phyloP scores from a whole-genome alignment of 2,888 invertebrate species.

The Pollenia angustigena region DNA sequence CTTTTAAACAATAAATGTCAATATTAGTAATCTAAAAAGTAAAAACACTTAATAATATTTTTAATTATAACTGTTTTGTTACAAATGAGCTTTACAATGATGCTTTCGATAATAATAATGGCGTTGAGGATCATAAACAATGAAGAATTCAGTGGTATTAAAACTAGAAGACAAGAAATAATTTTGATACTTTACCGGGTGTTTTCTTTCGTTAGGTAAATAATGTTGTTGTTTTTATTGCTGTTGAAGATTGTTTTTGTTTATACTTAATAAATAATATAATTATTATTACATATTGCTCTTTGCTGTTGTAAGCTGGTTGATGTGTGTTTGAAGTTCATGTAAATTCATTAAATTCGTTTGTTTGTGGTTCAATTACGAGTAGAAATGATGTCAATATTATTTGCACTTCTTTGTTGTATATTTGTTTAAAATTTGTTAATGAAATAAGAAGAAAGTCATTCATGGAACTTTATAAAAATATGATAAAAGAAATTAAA shows the following conservation, averaged over 20 bases:
- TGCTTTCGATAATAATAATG: not conserved
- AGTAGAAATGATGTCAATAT: not conserved
- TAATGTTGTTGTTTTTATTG: not conserved
- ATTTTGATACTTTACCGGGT: not conserved
- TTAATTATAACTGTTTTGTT: too few relatives aligned
- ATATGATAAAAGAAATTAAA: too few relatives aligned
- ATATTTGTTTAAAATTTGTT: not conserved
- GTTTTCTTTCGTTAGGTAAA: not conserved
- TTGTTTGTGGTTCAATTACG: constrained; percentile 7
- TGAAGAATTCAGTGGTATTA: not conserved
- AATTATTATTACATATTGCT: not conserved
- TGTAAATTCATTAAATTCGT: constrained; percentile 16
- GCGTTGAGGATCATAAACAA: too few relatives aligned
- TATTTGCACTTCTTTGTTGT: not conserved
- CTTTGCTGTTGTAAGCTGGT: not conserved
- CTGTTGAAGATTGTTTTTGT: not conserved
- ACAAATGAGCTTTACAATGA: not conserved
- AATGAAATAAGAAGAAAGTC: too few relatives aligned
- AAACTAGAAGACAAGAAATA: not conserved
- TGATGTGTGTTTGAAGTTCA: constrained; percentile 5
- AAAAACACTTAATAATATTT: too few relatives aligned
- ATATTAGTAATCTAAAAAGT: too few relatives aligned
- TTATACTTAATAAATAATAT: constrained; percentile 2
- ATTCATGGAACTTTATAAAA: too few relatives aligned
- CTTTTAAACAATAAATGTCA: too few relatives aligned